Conservation (phyloP, 2,113 vertebrate species). For the Nettapus auritus region DNA sequence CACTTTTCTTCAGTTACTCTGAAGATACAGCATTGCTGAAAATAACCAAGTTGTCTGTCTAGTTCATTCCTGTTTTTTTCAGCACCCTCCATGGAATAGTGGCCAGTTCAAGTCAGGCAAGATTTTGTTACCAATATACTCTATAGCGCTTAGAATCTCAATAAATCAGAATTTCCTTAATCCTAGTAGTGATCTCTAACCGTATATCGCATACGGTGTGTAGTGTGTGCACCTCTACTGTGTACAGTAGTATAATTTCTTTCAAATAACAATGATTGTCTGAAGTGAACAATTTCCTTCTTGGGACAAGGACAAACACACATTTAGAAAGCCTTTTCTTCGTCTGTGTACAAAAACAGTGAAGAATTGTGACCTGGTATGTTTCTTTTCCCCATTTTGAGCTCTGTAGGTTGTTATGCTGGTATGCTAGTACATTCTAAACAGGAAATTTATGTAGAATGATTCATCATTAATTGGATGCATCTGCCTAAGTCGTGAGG, state of each 20-base stretch:
- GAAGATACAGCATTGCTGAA: accelerated
- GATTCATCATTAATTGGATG: slow-evolving; percentile 59
- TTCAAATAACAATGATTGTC: not conserved
- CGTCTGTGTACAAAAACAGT: not conserved
- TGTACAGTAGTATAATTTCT: not conserved
- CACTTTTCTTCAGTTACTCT: not conserved
- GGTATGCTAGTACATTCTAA: slow-evolving; percentile 7
- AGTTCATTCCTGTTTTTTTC: not conserved
- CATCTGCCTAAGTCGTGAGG: slow-evolving; percentile 40
- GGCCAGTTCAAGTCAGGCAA: not conserved
- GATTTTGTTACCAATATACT: not conserved
- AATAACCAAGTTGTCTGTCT: not conserved
- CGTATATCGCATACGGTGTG: not conserved
- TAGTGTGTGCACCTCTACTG: not conserved
- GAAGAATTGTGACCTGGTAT: not conserved
- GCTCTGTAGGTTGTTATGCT: not conserved
- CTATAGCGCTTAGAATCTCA: not conserved
- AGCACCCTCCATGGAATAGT: not conserved
- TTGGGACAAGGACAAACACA: not conserved
- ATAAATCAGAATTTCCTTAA: not conserved
- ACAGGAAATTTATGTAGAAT: slow-evolving; percentile 56
- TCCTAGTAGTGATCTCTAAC: not conserved
- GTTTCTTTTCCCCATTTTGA: not conserved
- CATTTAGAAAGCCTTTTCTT: not conserved
- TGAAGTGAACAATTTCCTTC: not conserved